phyloP scores from a whole-genome alignment of 2,888 invertebrate genomes.

The Iphiclides podalirius region DNA sequence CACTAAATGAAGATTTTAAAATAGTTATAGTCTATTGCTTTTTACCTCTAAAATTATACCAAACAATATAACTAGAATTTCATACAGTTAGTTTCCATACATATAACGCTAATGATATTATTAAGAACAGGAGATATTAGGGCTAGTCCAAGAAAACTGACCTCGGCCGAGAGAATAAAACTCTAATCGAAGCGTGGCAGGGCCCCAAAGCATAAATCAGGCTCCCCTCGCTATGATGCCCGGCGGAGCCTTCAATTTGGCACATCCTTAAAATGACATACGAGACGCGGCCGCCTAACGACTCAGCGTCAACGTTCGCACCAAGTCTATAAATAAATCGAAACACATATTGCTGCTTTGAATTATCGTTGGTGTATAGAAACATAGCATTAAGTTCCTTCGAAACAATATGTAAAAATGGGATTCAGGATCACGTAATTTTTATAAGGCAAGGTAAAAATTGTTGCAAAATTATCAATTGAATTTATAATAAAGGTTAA shows the following conservation, averaged over 20 bases:
- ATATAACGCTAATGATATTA: too few relatives aligned
- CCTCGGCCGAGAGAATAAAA: slow-evolving; percentile 75
- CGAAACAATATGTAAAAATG: too few relatives aligned
- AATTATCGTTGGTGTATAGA: slow-evolving; percentile 12
- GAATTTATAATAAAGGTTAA: too few relatives aligned
- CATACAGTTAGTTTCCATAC: too few relatives aligned
- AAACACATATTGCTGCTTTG: slow-evolving; percentile 23
- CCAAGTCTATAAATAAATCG: slow-evolving; percentile 31
- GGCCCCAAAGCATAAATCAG: slow-evolving; percentile 71
- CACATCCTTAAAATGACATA: slow-evolving; percentile 81
- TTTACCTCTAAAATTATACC: too few relatives aligned
- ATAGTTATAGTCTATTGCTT: too few relatives aligned
- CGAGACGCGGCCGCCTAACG: slow-evolving; percentile 74
- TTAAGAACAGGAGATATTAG: slow-evolving; percentile 55
- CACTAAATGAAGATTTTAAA: too few relatives aligned
- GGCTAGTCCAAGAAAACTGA: slow-evolving; percentile 67
- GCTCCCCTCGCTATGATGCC: slow-evolving; percentile 71
- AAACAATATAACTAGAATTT: too few relatives aligned
- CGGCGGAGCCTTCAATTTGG: slow-evolving; percentile 78
- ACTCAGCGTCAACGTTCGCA: slow-evolving; percentile 45
- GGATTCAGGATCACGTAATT: too few relatives aligned
- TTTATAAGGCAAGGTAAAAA: too few relatives aligned
- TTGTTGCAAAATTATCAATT: too few relatives aligned
- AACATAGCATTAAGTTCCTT: too few relatives aligned
- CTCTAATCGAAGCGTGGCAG: slow-evolving; percentile 59